Evolutionary conservation across 2,113 vertebrate species (phyloP).

Genomic region (Pedetes capensis): DNA sequence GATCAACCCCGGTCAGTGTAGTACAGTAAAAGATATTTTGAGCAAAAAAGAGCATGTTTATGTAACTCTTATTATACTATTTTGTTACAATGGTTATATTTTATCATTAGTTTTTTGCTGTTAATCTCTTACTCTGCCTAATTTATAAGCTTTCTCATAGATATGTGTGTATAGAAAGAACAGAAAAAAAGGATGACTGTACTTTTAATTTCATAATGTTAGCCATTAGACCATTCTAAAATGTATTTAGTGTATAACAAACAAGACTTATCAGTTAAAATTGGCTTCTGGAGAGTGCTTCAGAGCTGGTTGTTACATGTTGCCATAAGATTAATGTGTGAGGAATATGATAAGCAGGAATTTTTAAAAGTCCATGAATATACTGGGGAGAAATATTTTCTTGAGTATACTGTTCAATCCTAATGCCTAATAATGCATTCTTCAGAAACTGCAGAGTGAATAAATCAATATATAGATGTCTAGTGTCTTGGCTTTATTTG

Average conservation of each 20-base stretch:
- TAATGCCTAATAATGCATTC: constrained; percentile 34
- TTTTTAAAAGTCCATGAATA: constrained; percentile 25
- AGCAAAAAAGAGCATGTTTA: background rate
- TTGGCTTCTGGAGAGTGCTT: background rate
- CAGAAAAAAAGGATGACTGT: background rate
- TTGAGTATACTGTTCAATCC: constrained; percentile 6
- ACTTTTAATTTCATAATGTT: background rate
- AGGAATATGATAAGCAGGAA: constrained; percentile 6
- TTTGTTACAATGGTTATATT: background rate
- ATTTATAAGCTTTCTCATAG: background rate
- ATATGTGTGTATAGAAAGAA: background rate
- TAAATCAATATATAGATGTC: constrained; percentile 30
- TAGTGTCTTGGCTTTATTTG: constrained; percentile 23
- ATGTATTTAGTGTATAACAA: background rate
- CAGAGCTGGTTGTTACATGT: background rate
- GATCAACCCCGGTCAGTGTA: background rate
- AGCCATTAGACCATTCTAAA: background rate
- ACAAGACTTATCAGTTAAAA: background rate
- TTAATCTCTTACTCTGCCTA: background rate
- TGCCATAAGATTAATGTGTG: background rate
- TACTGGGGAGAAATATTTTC: background rate
- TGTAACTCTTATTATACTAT: background rate
- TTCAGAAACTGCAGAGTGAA: background rate
- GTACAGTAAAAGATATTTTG: background rate
- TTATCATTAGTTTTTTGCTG: background rate